phyloP scores from a whole-genome alignment of 2,797 vertebrate species.

The Masticophis lateralis region DNA sequence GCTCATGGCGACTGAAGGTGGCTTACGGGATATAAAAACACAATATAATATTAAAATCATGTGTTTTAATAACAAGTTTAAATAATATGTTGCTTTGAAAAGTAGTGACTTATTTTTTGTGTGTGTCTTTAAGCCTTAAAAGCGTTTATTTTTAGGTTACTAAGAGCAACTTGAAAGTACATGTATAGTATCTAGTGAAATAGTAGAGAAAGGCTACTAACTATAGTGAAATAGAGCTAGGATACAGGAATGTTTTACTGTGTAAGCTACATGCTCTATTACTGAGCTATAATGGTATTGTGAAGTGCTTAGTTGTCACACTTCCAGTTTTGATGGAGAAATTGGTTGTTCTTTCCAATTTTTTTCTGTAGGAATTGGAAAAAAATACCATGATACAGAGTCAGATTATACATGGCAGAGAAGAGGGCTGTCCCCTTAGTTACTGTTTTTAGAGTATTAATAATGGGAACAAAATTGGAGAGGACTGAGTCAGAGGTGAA shows the following conservation, averaged over 20 bases:
- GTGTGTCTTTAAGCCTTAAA: not conserved
- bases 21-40: too few relatives aligned
- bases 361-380: not conserved
- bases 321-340: slow-evolving; percentile 13
- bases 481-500: not conserved
- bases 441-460: not conserved
- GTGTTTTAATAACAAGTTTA: not conserved
- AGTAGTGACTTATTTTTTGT: not conserved
- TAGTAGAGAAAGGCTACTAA: not conserved
- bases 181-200: not conserved
- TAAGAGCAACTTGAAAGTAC: not conserved
- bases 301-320: not conserved
- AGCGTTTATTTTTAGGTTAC: not conserved
- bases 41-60: not conserved
- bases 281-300: not conserved
- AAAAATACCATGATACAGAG: not conserved
- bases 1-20: too few relatives aligned
- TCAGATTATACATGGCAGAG: not conserved
- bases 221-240: not conserved
- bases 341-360: not conserved
- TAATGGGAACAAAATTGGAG: not conserved
- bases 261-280: not conserved
- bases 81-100: not conserved
- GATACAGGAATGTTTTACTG: not conserved
- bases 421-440: not conserved